Evolutionary conservation across 2,888 invertebrate species (phyloP), one percentile per base, ranked within the genome.

Genomic region (Apamea crenata): DNA sequence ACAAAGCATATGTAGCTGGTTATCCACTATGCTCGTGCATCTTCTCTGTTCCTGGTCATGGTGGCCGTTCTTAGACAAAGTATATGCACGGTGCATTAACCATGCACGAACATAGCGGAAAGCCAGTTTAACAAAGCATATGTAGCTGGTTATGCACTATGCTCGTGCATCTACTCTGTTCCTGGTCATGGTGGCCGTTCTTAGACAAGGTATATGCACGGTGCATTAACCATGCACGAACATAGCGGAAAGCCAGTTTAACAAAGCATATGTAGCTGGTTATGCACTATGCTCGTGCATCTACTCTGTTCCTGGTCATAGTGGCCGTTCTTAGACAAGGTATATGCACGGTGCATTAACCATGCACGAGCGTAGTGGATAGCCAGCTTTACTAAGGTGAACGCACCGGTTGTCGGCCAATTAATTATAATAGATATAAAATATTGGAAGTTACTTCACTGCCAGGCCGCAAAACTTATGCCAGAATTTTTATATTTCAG

Each of bases 121-220:
- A 18, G 1, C 21, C 40, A 32, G 40, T 68, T 5, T 36, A 36
- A 36, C 36, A 36, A 36, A 36, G 36, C 36, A 36, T 36, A 36
- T 36, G 36, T 36, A 68, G n/a, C 3, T 81, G 80, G 82, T 14
- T 69, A 0, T 69, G 82, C 82, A 80, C 80, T 76, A 12, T 69
- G 36, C 61, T 81, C 61, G 61, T 47, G 47, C 80, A 81, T 18
- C 2, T 80, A 21, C 44, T 80, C 0, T 68, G 61, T 56, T 25
- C 61, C 0, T 80, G 80, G 80, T 82, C 76, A 0, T 76, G 82
- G 80, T 81, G 80, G 81, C 82, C 69, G 0, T 77, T 82, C 53
- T 1, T 71, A 56, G 29, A 65, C 44, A 32, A 32, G 6, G 40
- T 29, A 40, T n/a, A 59, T 59, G 59, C 71, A 56, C 56, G n/a